A percentile compares a stretch with the other conserved stretches of the same genome.
Conservation (phyloP, 2,888 invertebrate genomes). For the Congeria kusceri region DNA sequence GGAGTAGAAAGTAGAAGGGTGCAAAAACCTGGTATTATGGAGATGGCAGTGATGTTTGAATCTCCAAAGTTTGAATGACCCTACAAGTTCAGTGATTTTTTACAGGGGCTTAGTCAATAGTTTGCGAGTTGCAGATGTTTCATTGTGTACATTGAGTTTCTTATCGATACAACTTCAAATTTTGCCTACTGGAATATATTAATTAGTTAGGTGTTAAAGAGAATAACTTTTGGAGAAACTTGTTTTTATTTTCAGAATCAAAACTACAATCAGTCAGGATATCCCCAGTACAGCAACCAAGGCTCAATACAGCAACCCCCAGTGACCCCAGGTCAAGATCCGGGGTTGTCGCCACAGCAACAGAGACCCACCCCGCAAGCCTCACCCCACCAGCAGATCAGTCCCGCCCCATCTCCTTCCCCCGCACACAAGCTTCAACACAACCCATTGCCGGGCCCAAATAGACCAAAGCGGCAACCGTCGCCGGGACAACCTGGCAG, state of each 20-base stretch:
- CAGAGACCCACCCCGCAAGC: conserved; percentile 66
- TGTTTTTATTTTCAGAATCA: conserved; percentile 40
- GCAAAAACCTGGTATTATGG: no score
- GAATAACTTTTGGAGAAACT: background rate
- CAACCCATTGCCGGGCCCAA: conserved; percentile 62
- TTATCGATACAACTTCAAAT: no score
- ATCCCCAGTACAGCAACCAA: conserved; percentile 58
- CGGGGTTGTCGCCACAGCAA: conserved; percentile 69
- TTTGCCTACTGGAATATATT: background rate
- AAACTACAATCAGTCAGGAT: conserved; percentile 58
- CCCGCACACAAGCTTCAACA: conserved; percentile 60
- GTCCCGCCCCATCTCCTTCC: conserved; percentile 63
- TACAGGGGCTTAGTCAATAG: no score
- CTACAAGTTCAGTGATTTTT: background rate
- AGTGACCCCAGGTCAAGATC: background rate
- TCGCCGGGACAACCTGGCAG: conserved; percentile 85
- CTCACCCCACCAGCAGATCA: conserved; percentile 78
- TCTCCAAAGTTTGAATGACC: no score
- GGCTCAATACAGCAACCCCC: conserved; percentile 66
- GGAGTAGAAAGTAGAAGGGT: no score
- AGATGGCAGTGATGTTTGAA: no score
- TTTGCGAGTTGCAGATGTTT: no score
- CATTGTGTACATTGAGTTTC: no score
- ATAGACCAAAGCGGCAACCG: conserved; percentile 80
- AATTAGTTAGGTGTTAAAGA: background rate